Evolutionary conservation across 2,888 invertebrate genomes (phyloP), one percentile per base, ranked within the genome.

Genomic region (Eupithecia subfuscata): DNA sequence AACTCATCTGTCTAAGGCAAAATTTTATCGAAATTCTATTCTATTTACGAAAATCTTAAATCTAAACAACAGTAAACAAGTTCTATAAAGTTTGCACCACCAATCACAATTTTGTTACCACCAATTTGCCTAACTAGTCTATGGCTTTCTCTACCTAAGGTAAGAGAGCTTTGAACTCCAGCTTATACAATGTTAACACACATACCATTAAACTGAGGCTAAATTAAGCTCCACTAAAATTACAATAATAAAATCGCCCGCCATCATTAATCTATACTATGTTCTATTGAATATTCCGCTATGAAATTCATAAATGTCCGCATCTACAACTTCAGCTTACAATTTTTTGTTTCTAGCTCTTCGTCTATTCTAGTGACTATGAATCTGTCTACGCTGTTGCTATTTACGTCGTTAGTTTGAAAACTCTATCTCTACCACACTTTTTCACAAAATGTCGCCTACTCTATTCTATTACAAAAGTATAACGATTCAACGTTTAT

Each of bases 71-170:
- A 87, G 83, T 87, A 87, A 89, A 88, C 88, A 87, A 86, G 40
- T 74, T 80, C 79, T 80, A 80, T 82, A 80, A 86, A 94, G 93
- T 92, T 95, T 94, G 95, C 95, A 95, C 95, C 95, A 95, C 95
- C 95, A 93, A 91, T 92, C 84, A 91, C 88, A 89, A 85, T 88
- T 83, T 85, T 60, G 60, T 84, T 87, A 89, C 89, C 90, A 90
- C 89, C 90, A 90, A 86, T 79, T 84, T 74, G 78, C 82, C 79
- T 79, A 85, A 83, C 88, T 90, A 88, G 82, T 86, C 87, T 89
- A 90, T 82, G 79, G 85, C 84, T 91, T 86, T 84, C 78, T 80
- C 89, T 91, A 90, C 88, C 82, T 88, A 85, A 85, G 82, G 80
- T 85, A 79, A 76, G 70, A 65, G 76, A 82, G 80, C 80, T 77